These are phyloP conservation scores for Lithosia quadra DNA, from an alignment of 2,888 invertebrate species.

Conservation along the genomic window DNA sequence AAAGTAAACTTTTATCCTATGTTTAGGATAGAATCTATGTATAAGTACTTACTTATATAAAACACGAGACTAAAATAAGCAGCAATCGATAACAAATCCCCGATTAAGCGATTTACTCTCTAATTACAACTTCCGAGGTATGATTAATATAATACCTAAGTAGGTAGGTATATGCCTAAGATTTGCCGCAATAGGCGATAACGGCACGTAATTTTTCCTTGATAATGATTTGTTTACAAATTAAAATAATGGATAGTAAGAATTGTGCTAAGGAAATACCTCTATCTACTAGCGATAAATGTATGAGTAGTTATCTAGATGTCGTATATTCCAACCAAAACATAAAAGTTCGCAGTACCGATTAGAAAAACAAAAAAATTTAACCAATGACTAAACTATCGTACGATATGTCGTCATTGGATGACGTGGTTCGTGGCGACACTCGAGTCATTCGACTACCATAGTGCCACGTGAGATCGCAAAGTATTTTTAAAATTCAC, in stretches of 20 bases:
- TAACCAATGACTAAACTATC: conserved; percentile 66
- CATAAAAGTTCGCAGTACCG: conserved; percentile 50
- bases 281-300: conserved; percentile 16
- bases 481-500: conserved; percentile 56
- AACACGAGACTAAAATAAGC: not conserved
- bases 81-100: not conserved
- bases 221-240: conserved; percentile 47
- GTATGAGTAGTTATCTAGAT: conserved; percentile 13
- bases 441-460: conserved; percentile 21
- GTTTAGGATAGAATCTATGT: too few relatives aligned
- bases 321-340: conserved; percentile 52
- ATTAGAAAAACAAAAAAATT: conserved; percentile 50
- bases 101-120: conserved; percentile 22
- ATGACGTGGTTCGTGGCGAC: conserved; percentile 72
- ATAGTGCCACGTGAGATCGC: conserved; percentile 20
- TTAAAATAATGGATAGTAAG: conserved; percentile 34
- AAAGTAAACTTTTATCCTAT: not conserved
- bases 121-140: conserved; percentile 31
- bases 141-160: conserved; percentile 36
- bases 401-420: conserved; percentile 74
- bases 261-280: conserved; percentile 29
- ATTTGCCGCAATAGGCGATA: conserved; percentile 26
- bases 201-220: conserved; percentile 31
- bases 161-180: conserved; percentile 31
- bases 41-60: too few relatives aligned